These are phyloP conservation scores for Eremobia ochroleuca DNA, from an alignment of 2,888 invertebrate genomes.

Conservation along the genomic window DNA sequence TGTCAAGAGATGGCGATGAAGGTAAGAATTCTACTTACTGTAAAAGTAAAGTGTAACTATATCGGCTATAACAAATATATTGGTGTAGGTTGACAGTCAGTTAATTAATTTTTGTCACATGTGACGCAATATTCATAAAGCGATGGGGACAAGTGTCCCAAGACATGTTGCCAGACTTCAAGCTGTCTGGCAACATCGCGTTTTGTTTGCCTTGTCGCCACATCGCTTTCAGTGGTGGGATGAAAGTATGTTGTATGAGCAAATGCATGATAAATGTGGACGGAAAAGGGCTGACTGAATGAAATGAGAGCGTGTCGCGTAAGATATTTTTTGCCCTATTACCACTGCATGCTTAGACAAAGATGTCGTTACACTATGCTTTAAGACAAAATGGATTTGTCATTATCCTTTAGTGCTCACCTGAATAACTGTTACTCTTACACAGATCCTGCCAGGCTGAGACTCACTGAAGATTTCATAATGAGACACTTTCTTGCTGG, in stretches of 20 bases:
- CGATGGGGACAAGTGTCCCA: not conserved
- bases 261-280: not conserved
- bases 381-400: slow-evolving; percentile 9
- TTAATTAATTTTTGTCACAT: not conserved
- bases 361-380: slow-evolving; percentile 19
- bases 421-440: slow-evolving; percentile 66
- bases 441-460: slow-evolving; percentile 91
- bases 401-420: slow-evolving; percentile 31
- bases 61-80: not conserved
- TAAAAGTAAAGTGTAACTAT: slow-evolving; percentile 16
- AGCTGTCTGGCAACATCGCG: not conserved
- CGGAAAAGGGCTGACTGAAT: not conserved
- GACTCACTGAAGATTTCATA: slow-evolving; percentile 95
- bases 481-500: slow-evolving; percentile 98
- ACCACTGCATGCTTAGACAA: not conserved
- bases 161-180: slow-evolving; percentile 13
- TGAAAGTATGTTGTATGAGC: not conserved
- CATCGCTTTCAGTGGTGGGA: not conserved
- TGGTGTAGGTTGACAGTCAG: not conserved
- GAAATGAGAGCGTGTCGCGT: not conserved
- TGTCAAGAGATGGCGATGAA: slow-evolving; percentile 82
- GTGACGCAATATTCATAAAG: not conserved
- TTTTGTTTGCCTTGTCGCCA: not conserved
- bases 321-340: not conserved
- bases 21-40: slow-evolving; percentile 70